Evolutionary conservation across 2,888 invertebrate genomes (phyloP), one percentile per base, ranked within the genome.

Genomic region (Acanthosepion pharaonis): DNA sequence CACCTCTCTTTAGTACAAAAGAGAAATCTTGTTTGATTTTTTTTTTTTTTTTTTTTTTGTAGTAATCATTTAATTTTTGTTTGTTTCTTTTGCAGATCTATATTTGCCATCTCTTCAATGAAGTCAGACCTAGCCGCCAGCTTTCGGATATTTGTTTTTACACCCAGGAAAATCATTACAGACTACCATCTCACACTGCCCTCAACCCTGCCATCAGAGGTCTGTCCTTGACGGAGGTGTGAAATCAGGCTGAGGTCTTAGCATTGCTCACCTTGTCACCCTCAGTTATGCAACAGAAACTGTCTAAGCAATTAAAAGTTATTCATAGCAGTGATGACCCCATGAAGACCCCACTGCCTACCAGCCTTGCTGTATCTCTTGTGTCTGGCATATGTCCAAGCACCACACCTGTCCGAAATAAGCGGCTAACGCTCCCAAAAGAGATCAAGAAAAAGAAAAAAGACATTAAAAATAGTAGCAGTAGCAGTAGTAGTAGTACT

Each of bases 231-330:
- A 78, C n/a, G n/a, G 78, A n/a, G 78, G 15, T 78, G 78, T 78
- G 78, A 78, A 33, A 33, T 1, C 78, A n/a, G 78, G 78, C 78
- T 18, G 64, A 64, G 25, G 64, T 23, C n/a, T 78, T n/a, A 78
- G 20, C 11, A 8, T 78, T 78, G n/a, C 18, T 78, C 9, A 9
- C 3, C 15, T 78, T 33, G n/a, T n/a, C 78, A 15, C n/a, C n/a
- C n/a, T 33, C 78, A n/a, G 93, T 93, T 93, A 93, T 93, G 93
- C 93, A 93, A 93, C 93, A 93, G 93, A 93, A 93, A 93, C 51
- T 93, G 51, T 53, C 93, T n/a, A 53, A 93, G n/a, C 93, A 93
- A 15, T 53, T 93, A 33, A 92, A 92, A 48, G 92, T 92, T 42
- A 93, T 93, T 93, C 93, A 49, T n/a, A 49, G 18, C 53, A 93